These are phyloP conservation scores for Hemistola chrysoprasaria DNA, from an alignment of 2,888 invertebrate species.

Conservation along the genomic window DNA sequence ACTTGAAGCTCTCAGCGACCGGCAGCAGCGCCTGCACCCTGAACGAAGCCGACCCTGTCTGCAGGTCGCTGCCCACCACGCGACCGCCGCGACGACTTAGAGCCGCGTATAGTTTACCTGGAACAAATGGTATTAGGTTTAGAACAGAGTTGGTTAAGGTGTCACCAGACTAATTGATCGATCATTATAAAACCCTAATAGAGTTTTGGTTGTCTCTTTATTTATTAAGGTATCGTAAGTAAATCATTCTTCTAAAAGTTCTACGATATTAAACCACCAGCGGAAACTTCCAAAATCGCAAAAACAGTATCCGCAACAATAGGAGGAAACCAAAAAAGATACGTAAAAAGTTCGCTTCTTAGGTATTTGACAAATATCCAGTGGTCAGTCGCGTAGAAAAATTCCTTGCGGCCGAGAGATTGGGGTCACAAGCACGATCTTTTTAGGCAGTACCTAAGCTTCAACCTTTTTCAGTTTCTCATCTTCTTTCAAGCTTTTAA, in stretches of 20 bases:
- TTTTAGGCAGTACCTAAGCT: slow-evolving; percentile 8
- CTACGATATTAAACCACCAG: slow-evolving; percentile 10
- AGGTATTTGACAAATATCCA: slow-evolving; percentile 59
- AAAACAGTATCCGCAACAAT: slow-evolving; percentile 43
- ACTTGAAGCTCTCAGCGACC: slow-evolving; percentile 97
- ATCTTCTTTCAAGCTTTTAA: too few relatives aligned
- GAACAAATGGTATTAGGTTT: too few relatives aligned
- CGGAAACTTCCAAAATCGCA: slow-evolving; percentile 24
- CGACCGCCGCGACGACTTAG: slow-evolving; percentile 94
- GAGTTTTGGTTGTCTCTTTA: too few relatives aligned
- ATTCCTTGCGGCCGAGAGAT: slow-evolving; percentile 54
- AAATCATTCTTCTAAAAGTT: slow-evolving; percentile 3
- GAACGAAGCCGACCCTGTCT: slow-evolving; percentile 95
- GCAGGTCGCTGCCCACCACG: slow-evolving; percentile 94
- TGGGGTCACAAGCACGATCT: slow-evolving; percentile 9
- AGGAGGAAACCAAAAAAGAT: slow-evolving; percentile 47
- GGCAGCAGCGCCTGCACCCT: slow-evolving; percentile 94
- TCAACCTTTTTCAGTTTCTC: not conserved
- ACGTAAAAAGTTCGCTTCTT: slow-evolving; percentile 62
- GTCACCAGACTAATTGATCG: too few relatives aligned
- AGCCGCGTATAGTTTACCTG: slow-evolving; percentile 95
- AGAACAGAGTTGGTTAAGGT: too few relatives aligned
- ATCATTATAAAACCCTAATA: too few relatives aligned
- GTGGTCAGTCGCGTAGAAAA: slow-evolving; percentile 72
- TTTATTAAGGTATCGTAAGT: too few relatives aligned